A percentile compares a stretch with the other conserved stretches of the same genome.
Conservation (phyloP, 2,113 vertebrate species). For the Cryptotis parvus region DNA sequence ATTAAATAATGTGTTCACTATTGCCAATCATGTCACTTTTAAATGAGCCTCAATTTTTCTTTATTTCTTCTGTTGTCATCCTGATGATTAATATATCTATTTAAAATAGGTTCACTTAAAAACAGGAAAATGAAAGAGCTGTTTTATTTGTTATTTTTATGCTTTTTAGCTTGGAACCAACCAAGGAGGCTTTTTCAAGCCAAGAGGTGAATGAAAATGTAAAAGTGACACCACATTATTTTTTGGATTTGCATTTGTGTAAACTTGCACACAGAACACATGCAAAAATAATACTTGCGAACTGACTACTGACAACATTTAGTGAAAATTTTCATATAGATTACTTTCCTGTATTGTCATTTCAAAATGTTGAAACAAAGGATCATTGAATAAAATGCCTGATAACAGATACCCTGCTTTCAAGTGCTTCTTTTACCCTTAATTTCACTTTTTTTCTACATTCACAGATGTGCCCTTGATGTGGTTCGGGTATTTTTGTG, state of each 20-base stretch:
- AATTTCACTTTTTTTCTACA: constrained; percentile 56
- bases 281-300: constrained; percentile 28
- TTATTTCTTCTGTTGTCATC: not conserved
- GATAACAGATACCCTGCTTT: not conserved
- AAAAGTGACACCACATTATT: not conserved
- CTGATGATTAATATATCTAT: not conserved
- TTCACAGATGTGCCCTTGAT: constrained; percentile 76
- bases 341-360: not conserved
- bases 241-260: constrained; percentile 45
- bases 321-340: not conserved
- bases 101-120: constrained; percentile 22
- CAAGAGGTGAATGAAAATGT: not conserved
- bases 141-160: constrained; percentile 36
- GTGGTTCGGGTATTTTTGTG: constrained; percentile 77
- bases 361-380: not conserved
- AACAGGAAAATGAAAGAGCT: not conserved
- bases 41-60: not conserved
- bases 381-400: not conserved
- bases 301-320: not conserved
- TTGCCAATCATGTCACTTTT: not conserved
- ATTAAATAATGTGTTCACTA: not conserved
- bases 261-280: not conserved
- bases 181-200: constrained; percentile 29
- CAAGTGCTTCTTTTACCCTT: constrained; percentile 12
- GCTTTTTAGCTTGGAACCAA: constrained; percentile 27